Conservation (phyloP, 30 jellyfish, hydroid and myxozoan species). For the Pelagia noctiluca region DNA sequence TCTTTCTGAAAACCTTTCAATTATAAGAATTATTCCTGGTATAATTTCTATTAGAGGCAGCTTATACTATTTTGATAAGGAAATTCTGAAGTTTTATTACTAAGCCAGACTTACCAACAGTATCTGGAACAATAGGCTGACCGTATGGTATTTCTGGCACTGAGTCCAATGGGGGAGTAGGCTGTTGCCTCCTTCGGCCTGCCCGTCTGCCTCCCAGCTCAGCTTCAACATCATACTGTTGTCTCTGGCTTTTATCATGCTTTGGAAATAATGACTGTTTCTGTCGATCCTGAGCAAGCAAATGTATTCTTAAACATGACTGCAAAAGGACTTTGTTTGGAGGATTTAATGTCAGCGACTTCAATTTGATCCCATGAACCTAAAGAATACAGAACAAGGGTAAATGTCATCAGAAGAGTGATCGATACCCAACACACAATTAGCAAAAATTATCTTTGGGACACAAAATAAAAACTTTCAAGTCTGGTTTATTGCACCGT, state of each 20-base stretch:
- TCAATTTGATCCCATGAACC: neutral
- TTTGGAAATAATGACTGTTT: neutral
- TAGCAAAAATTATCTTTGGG: too few species aligned
- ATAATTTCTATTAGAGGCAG: too few species aligned
- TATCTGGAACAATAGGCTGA: conserved; percentile 49
- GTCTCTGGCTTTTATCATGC: neutral
- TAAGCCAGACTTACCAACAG: conserved; percentile 47
- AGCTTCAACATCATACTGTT: conserved; percentile 35
- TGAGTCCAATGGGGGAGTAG: conserved; percentile 5
- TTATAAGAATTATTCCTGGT: too few species aligned
- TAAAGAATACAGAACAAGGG: too few species aligned
- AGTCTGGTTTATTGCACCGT: too few species aligned
- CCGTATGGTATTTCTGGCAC: conserved; percentile 50
- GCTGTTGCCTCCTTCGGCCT: conserved; percentile 31
- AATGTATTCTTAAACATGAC: neutral
- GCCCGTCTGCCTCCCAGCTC: conserved; percentile 60
- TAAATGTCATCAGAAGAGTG: too few species aligned
- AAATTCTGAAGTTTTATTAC: too few species aligned
- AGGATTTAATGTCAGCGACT: neutral
- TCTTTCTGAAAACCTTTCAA: too few species aligned
- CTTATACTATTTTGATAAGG: too few species aligned
- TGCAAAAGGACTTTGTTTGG: neutral
- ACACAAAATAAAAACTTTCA: too few species aligned
- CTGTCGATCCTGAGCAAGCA: neutral
- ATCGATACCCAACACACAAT: too few species aligned